Evolutionary conservation across 2,113 vertebrate genomes (phyloP), one percentile per base, ranked within the genome.

Genomic region (Caloenas nicobarica): DNA sequence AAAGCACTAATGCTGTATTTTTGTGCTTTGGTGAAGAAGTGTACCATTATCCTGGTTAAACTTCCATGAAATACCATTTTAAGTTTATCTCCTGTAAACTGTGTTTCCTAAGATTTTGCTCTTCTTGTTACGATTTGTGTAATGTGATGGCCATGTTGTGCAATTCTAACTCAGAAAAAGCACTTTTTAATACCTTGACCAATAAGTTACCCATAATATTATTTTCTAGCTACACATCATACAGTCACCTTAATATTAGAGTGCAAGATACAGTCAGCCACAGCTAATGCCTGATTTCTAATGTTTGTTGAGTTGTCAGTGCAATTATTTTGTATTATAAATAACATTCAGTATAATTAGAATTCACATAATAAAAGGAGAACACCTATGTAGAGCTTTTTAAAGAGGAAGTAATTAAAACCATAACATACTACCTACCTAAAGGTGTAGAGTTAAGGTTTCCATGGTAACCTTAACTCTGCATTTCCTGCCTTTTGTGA

Each of bases 381-480:
- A 11, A 68, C 36, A 85, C 9, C 31, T 78, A 42, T 65, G 42
- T 4, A 25, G 44, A 80, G 38, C 24, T 88, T 57, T 76, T 88
- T 46, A 84, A 86, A 91, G 56, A 26, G 22, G 33, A 85, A 72
- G 34, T 86, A 92, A 89, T 95, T 94, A 96, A 96, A 95, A 68
- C 6, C 23, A 62, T 56, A 91, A 48, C 29, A 58, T 38, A n/a
- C 29, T 77, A 73, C 71, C 64, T 89, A 83, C 36, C 50, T 60
- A 92, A 88, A 94, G 23, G 57, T 76, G n/a, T 91, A 69, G 42
- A 82, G 42, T 92, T 96, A 91, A 76, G 50, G 65, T 93, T 96
- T 90, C 90, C 91, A 95, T 77, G 68, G 78, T 64, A 97, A 93
- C 86, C 50, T 79, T 91, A 91, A 92, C 74, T 91, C 78, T 91